A percentile compares a stretch with the other conserved stretches of the same genome.
Conservation (phyloP, 2,113 vertebrate genomes). For the Myrmecophaga tridactyla region DNA sequence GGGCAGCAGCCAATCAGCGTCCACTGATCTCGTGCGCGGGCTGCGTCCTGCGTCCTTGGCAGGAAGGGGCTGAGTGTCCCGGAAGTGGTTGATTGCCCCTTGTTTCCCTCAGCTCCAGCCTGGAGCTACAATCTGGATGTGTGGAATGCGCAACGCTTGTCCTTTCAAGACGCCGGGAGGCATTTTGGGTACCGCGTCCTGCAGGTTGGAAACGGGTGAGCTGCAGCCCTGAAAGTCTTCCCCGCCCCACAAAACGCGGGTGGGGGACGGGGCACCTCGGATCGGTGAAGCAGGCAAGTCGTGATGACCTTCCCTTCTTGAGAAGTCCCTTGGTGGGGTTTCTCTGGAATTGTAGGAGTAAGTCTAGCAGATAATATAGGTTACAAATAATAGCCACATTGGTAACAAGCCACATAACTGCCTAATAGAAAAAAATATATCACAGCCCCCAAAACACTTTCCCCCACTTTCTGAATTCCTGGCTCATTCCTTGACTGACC, state of each 20-base stretch:
- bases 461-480: background rate
- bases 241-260: background rate
- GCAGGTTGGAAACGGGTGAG: slow-evolving; percentile 66
- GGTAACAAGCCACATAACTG: accelerated
- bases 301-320: background rate
- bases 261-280: too few species aligned
- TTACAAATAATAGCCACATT: background rate
- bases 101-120: background rate
- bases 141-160: background rate
- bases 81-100: background rate
- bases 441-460: background rate
- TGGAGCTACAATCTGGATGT: slow-evolving; percentile 70
- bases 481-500: background rate
- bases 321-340: background rate
- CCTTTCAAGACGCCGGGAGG: background rate
- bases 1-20: background rate
- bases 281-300: background rate
- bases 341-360: background rate
- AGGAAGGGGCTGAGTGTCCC: background rate
- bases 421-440: background rate
- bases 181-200: slow-evolving; percentile 73
- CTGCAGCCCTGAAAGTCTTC: background rate
- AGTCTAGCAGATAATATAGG: background rate
- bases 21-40: accelerated
- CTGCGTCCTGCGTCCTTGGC: background rate